phyloP scores from a whole-genome alignment of 2,888 invertebrate genomes.

The Pseudococcus viburni region DNA sequence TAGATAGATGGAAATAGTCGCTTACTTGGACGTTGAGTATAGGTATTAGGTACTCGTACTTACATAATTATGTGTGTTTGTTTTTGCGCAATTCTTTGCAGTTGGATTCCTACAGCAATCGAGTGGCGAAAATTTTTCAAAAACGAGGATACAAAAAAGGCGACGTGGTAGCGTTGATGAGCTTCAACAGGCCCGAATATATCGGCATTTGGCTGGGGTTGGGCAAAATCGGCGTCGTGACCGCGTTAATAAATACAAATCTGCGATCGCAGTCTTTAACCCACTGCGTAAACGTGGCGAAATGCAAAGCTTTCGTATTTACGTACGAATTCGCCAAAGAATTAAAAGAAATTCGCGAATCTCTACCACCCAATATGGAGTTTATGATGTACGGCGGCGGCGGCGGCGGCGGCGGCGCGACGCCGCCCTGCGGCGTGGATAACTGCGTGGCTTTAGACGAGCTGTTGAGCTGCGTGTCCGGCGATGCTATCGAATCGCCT shows the following conservation, averaged over 20 bases:
- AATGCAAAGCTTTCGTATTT: constrained; percentile 74
- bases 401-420: constrained; percentile 29
- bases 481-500: constrained; percentile 56
- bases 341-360: constrained; percentile 64
- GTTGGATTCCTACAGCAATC: constrained; percentile 72
- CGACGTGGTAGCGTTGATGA: constrained; percentile 76
- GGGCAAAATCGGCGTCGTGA: constrained; percentile 73
- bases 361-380: constrained; percentile 61
- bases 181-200: constrained; percentile 76
- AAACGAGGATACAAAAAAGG: constrained; percentile 71
- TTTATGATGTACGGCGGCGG: constrained; percentile 66
- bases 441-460: constrained; percentile 35
- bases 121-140: constrained; percentile 69
- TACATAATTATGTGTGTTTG: neutral
- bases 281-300: constrained; percentile 74
- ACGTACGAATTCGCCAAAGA: constrained; percentile 71
- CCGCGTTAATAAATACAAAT: constrained; percentile 77
- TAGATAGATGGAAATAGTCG: no score
- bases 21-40: no score
- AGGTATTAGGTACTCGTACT: neutral
- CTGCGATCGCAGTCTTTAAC: constrained; percentile 73
- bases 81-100: constrained; percentile 68
- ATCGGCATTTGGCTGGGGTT: constrained; percentile 77
- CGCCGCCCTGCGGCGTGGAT: no score
- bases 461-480: constrained; percentile 35